A percentile compares a stretch with the other conserved stretches of the same genome.
phyloP scores from a whole-genome alignment of 2,113 vertebrate genomes.

The Semicossyphus pulcher region DNA sequence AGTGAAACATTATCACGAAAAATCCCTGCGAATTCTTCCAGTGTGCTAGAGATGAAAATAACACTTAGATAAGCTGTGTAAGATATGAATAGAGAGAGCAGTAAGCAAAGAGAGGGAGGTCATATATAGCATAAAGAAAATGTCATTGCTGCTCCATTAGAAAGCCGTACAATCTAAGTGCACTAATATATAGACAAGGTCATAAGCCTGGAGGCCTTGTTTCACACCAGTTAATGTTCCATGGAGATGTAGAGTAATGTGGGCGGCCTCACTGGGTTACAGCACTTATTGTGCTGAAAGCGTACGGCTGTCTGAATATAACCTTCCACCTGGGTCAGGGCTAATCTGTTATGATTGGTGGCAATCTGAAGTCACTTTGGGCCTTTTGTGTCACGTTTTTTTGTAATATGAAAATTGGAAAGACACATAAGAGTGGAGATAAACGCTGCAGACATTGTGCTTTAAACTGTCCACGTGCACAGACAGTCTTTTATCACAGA shows the following conservation, averaged over 20 bases:
- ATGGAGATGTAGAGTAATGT: slow-evolving; percentile 6
- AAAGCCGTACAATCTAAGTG: no score
- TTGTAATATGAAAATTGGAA: no score
- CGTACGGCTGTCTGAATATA: neutral
- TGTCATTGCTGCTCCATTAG: neutral
- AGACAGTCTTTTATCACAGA: neutral
- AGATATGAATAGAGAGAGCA: neutral
- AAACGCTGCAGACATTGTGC: neutral
- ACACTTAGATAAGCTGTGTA: neutral
- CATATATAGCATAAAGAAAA: neutral
- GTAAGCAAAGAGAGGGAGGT: neutral
- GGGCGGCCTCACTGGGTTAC: neutral
- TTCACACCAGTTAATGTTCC: neutral
- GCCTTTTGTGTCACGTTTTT: neutral
- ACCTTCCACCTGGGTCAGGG: neutral
- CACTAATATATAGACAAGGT: neutral
- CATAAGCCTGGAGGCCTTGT: neutral
- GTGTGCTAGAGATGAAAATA: neutral
- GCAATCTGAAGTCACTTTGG: neutral
- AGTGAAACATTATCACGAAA: neutral
- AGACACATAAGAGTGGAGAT: neutral
- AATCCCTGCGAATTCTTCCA: neutral
- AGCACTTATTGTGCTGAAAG: neutral
- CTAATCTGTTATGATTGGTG: neutral
- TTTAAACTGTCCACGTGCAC: neutral